A percentile compares a stretch with the other conserved stretches of the same genome.
These are phyloP conservation scores for Equus quagga DNA, from an alignment of 2,113 vertebrate genomes.

Conservation along the genomic window DNA sequence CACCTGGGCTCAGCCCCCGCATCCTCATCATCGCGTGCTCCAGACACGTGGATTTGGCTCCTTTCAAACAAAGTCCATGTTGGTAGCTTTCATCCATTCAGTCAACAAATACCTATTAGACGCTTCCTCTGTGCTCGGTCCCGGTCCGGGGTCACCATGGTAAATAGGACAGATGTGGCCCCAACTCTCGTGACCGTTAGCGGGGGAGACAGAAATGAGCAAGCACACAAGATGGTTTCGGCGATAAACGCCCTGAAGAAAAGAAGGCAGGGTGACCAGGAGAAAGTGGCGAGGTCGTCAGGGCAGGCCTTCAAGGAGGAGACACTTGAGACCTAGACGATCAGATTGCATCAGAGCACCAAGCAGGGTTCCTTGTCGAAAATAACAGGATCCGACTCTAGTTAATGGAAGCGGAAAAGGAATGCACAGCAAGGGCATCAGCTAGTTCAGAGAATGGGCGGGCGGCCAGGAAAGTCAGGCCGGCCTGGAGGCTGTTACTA, in stretches of 20 bases:
- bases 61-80: neutral
- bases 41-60: neutral
- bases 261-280: neutral
- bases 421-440: neutral
- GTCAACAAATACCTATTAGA: neutral
- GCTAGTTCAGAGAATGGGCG: neutral
- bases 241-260: neutral
- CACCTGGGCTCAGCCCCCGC: neutral
- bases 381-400: neutral
- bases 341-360: neutral
- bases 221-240: neutral
- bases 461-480: neutral
- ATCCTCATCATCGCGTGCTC: neutral
- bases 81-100: neutral
- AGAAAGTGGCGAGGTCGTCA: neutral
- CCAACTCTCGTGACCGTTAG: neutral
- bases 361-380: neutral
- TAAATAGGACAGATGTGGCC: neutral
- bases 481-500: fast-evolving
- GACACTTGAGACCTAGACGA: neutral
- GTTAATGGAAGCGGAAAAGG: neutral
- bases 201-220: neutral
- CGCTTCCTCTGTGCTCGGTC: neutral
- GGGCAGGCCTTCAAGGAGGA: neutral
- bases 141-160: neutral